Conservation (phyloP, 2,888 invertebrate species). For the Sminthurinus aureus region DNA sequence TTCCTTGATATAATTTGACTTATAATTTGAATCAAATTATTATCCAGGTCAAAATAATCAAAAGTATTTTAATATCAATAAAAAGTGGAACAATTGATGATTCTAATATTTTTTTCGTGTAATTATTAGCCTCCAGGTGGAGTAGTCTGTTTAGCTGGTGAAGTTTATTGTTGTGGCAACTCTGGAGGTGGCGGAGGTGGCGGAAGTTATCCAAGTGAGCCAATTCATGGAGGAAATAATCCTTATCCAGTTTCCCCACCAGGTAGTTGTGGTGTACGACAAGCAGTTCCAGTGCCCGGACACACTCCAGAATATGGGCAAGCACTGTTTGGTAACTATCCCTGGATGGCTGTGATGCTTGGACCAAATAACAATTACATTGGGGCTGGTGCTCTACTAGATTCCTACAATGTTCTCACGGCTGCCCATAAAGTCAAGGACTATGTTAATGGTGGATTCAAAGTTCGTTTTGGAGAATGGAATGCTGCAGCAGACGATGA, state of each 20-base stretch:
- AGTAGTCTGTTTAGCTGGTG: conserved; percentile 51
- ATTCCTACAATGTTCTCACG: conserved; percentile 74
- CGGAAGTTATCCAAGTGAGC: conserved; percentile 16
- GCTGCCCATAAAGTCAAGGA: conserved; percentile 75
- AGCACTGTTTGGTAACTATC: conserved; percentile 73
- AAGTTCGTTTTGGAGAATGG: conserved; percentile 80
- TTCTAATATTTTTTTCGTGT: too few relatives aligned
- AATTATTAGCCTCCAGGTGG: conserved; percentile 50
- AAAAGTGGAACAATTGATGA: too few relatives aligned
- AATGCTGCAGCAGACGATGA: conserved; percentile 73
- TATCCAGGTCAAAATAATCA: neutral
- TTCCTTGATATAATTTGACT: neutral
- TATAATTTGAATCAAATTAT: neutral
- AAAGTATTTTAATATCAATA: neutral
- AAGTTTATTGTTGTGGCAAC: conserved; percentile 53
- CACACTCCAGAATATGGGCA: conserved; percentile 54
- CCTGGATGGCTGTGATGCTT: conserved; percentile 74
- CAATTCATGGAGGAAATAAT: neutral
- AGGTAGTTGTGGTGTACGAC: conserved; percentile 47
- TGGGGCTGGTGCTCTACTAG: conserved; percentile 77
- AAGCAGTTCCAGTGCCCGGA: conserved; percentile 51
- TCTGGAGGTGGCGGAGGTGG: conserved; percentile 15
- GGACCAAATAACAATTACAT: conserved; percentile 71
- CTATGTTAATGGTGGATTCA: conserved; percentile 65
- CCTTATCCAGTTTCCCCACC: conserved; percentile 18